Evolutionary conservation across 2,113 vertebrate genomes (phyloP), one percentile per base, ranked within the genome.

Genomic region (Chaetodon auriga): DNA sequence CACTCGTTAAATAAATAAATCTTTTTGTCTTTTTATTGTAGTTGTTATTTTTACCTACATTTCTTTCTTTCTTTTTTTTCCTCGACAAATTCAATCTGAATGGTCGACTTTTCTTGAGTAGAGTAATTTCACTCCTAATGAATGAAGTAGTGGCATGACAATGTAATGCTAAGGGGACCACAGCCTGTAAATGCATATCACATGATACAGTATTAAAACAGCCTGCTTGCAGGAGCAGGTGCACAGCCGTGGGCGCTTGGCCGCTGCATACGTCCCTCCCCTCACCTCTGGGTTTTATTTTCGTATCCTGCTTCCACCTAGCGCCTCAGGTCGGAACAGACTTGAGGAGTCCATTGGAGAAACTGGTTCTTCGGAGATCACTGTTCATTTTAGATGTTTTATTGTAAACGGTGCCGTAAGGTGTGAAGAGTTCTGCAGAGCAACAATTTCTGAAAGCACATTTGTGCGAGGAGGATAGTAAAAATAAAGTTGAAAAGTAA

Each of bases 291-390:
- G 13, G 2, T 71, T 43, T 19, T 21, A 35, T 18, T 2, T 72
- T n/a, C 30, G 80, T 69, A 0, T 82, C 6, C 1, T 82, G 65
- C 82, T 30, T 55, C 89, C 90, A 87, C 68, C 90, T 87, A 78
- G 82, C 7, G 89, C 7, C 71, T 21, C 1, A 23, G 14, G 30
- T 30, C 2, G 35, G 74, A 86, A 88, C 35, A 65, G 19, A 63
- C 74, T 58, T 11, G 2, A 62, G 9, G 14, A 1, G 41, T 18
- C 11, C 1, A 7, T 7, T 1, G 11, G 38, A 35, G 30, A 16
- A 63, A 55, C 18, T n/a, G 25, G 36, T 18, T 66, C 30, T 57
- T 63, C 23, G 23, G 38, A 2, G 12, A n/a, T 49, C 18, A n/a
- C 0, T 35, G 6, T 48, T 78, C 18, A 68, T 48, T 46, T 38